phyloP scores from a whole-genome alignment of 2,888 invertebrate genomes.

The Plutella xylostella region DNA sequence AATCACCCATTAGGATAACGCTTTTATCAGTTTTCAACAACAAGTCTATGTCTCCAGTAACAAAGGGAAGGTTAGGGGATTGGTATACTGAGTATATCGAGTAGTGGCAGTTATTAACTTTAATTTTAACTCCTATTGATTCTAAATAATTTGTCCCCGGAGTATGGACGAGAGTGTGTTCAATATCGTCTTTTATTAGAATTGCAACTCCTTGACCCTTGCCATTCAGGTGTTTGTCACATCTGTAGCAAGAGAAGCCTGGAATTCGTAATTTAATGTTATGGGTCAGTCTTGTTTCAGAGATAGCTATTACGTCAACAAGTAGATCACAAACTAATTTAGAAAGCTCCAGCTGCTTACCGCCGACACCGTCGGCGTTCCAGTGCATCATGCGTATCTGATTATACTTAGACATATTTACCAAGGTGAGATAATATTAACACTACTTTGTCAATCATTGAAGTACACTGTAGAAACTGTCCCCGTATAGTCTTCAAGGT shows the following conservation, averaged over 20 bases:
- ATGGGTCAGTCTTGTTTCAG: not conserved
- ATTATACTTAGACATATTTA: not conserved
- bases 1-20: not conserved
- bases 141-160: not conserved
- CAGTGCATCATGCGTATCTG: not conserved
- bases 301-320: not conserved
- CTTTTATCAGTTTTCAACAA: not conserved
- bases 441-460: not conserved
- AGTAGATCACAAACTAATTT: not conserved
- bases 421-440: not conserved
- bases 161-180: not conserved
- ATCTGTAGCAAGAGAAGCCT: not conserved
- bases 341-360: not conserved
- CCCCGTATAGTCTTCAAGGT: not conserved
- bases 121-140: not conserved
- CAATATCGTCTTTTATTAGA: not conserved
- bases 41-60: not conserved
- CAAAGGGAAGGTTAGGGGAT: not conserved
- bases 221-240: not conserved
- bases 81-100: not conserved
- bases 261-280: not conserved
- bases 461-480: not conserved
- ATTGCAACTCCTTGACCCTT: not conserved
- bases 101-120: not conserved
- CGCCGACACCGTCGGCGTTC: slow-evolving; percentile 1